These are phyloP conservation scores for Rhodeus uyekii DNA, from an alignment of 2,797 vertebrate genomes.

Conservation along the genomic window DNA sequence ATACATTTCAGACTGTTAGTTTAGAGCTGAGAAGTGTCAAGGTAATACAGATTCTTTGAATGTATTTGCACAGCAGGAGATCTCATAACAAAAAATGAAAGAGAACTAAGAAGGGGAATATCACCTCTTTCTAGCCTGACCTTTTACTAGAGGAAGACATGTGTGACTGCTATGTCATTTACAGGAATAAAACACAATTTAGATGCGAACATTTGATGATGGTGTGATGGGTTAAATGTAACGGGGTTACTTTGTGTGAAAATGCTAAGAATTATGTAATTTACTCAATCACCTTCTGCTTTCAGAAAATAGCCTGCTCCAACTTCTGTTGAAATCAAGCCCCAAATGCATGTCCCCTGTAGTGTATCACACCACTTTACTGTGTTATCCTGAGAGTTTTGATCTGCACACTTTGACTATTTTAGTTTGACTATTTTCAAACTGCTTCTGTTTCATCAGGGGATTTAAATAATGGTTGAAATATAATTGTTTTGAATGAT, in stretches of 20 bases:
- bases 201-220: conserved; percentile 11
- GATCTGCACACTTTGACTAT: too few species aligned
- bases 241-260: neutral
- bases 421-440: too few species aligned
- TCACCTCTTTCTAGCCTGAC: conserved; percentile 55
- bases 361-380: conserved; percentile 41
- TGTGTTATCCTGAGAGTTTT: conserved; percentile 53
- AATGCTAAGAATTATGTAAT: neutral
- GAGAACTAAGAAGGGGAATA: conserved; percentile 59
- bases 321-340: conserved; percentile 9
- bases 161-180: conserved; percentile 33
- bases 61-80: conserved; percentile 40
- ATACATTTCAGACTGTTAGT: conserved; percentile 54
- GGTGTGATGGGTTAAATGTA: conserved; percentile 9
- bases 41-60: conserved; percentile 49
- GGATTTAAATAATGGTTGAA: neutral
- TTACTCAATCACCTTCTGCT: neutral
- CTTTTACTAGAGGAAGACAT: conserved; percentile 58
- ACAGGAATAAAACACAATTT: conserved; percentile 42
- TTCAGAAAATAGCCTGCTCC: neutral
- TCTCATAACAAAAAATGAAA: conserved; percentile 63
- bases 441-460: too few species aligned
- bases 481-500: neutral
- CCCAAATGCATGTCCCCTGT: conserved; percentile 13
- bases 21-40: conserved; percentile 51